phyloP scores from a whole-genome alignment of 2,888 invertebrate genomes.

The Patella depressa region DNA sequence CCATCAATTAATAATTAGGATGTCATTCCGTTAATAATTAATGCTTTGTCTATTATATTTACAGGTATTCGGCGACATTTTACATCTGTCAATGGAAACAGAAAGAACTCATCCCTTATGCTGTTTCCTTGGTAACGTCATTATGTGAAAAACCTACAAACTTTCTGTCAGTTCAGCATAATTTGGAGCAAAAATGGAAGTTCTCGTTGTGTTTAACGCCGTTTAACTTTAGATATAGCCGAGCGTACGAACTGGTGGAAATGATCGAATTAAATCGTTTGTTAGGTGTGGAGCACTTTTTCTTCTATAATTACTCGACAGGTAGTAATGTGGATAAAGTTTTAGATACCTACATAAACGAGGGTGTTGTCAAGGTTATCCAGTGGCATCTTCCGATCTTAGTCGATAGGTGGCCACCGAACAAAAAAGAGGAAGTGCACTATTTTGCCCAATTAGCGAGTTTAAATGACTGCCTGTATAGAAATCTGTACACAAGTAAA shows the following conservation, averaged over 20 bases:
- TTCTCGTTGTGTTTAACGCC: constrained; percentile 60
- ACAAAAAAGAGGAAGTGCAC: constrained; percentile 53
- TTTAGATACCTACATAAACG: constrained; percentile 48
- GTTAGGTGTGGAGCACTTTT: constrained; percentile 63
- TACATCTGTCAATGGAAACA: constrained; percentile 34
- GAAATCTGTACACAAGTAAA: constrained; percentile 48
- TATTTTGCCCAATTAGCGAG: constrained; percentile 67
- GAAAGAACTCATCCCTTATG: constrained; percentile 22
- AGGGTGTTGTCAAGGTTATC: constrained; percentile 53
- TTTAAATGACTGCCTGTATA: constrained; percentile 67
- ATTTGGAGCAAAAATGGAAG: constrained; percentile 20
- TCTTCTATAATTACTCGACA: constrained; percentile 62
- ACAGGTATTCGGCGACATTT: constrained; percentile 40
- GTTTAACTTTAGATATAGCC: constrained; percentile 48
- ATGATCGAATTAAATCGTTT: constrained; percentile 66
- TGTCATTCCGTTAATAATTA: too few species aligned
- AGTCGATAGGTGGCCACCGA: constrained; percentile 42
- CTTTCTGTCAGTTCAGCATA: constrained; percentile 30
- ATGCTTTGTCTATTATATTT: constrained; percentile 14
- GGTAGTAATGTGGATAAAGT: constrained; percentile 51
- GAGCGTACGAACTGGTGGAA: constrained; percentile 62
- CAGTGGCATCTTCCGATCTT: constrained; percentile 62
- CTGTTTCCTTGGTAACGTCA: constrained; percentile 38
- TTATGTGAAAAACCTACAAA: constrained; percentile 32
- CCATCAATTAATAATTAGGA: too few species aligned